Base-by-base conservation (phyloP, 1,140 invertebrate species). In the Drosophila simulans region DNA sequence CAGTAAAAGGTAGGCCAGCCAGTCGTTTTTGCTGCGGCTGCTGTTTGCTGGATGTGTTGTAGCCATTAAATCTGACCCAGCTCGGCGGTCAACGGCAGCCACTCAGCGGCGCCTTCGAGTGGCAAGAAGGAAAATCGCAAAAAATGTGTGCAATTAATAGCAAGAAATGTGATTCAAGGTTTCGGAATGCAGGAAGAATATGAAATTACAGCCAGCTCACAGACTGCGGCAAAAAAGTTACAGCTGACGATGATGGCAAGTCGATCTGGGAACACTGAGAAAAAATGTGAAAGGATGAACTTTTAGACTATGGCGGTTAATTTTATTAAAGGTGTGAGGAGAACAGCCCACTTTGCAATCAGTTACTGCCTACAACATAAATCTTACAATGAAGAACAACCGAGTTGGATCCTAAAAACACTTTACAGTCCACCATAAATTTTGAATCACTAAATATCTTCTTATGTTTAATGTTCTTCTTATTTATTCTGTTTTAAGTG, bases 151-250 rank as follows among this genome's bases (percentile, higher is more conserved):
- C 84, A 88, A 86, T 86, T 88, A 89, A 88, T 89, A 80, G 84
- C 84, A 88, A 88, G 84, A 88, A 88, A 86, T 70, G 88, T 91
- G 90, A 91, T 91, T 91, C 90, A 91, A 91, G 90, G 90, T 90
- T 91, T 91, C 90, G 90, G 90, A 91, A 91, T 91, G 90, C 90
- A 91, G 90, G 90, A 91, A 91, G 90, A 91, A 79, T 91, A 91
- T 91, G 73, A 84, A 91, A 91, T 91, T 91, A 89, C 89, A 75
- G 51, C 15, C 56, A 35, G 72, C 46, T 31, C 31, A 10, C 31
- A 31, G 46, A 55, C 58, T 46, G 66, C 72, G 13, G 59, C 75
- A 86, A 84, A 89, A 86, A 84, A 88, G 83, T 89, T 88, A 89
- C 84, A 72, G 70, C 76, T 73, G 84, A 56, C 69, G 46, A 52